phyloP scores from a whole-genome alignment of 2,113 vertebrate species.

The Donacobius atricapilla region DNA sequence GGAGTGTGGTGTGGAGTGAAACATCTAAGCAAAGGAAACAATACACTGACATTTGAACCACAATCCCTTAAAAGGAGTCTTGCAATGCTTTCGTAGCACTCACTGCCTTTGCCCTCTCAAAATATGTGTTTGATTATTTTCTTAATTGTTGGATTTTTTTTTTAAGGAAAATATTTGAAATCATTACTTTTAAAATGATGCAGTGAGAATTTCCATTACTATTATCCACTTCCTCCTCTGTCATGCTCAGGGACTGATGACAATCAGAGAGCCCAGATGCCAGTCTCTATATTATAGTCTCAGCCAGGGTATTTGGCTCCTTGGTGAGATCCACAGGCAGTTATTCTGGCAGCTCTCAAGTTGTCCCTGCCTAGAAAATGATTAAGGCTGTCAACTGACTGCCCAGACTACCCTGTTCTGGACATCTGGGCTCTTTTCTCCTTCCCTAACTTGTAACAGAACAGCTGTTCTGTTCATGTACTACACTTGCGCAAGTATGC shows the following conservation, averaged over 20 bases:
- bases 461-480: not conserved
- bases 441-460: not conserved
- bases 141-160: not conserved
- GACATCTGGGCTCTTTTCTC: not conserved
- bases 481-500: not conserved
- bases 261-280: slow-evolving; percentile 5
- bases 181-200: slow-evolving; percentile 1
- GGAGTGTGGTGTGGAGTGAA: not conserved
- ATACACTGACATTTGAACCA: not conserved
- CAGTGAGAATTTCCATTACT: not conserved
- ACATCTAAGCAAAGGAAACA: not conserved
- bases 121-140: not conserved
- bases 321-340: not conserved
- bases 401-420: not conserved
- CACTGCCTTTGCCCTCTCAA: not conserved
- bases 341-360: slow-evolving; percentile 26
- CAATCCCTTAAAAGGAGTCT: not conserved
- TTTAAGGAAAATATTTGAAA: slow-evolving; percentile 12
- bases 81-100: not conserved
- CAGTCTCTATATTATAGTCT: not conserved
- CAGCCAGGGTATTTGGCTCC: slow-evolving; percentile 27
- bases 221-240: not conserved
- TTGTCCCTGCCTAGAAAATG: not conserved
- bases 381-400: slow-evolving; percentile 17
- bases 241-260: not conserved